These are phyloP conservation scores for Pristiophorus japonicus DNA, from an alignment of 2,113 vertebrate genomes.

Conservation along the genomic window DNA sequence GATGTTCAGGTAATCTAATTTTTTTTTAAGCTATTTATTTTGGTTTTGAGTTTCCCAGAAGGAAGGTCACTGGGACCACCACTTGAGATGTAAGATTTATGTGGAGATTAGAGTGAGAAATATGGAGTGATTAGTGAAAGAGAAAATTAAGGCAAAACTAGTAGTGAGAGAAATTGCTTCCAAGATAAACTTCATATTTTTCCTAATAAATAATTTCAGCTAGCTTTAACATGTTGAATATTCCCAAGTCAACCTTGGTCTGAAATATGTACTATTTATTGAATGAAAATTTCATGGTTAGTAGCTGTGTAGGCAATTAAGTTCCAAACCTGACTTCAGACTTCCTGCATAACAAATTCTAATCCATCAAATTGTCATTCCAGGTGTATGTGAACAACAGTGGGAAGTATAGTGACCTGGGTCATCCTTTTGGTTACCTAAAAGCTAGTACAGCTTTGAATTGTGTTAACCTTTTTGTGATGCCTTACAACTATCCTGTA, in stretches of 20 bases:
- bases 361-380: conserved; percentile 26
- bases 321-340: not conserved
- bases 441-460: conserved; percentile 94
- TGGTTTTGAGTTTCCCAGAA: not conserved
- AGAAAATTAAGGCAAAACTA: not conserved
- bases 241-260: not conserved
- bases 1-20: not conserved
- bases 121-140: not conserved
- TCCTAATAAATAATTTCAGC: not conserved
- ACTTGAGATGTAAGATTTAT: not conserved
- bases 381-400: conserved; percentile 95
- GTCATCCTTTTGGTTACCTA: conserved; percentile 91
- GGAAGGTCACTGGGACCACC: not conserved
- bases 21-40: not conserved
- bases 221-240: not conserved
- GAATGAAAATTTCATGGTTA: not conserved
- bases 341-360: not conserved
- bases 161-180: not conserved
- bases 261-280: not conserved
- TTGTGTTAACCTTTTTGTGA: conserved; percentile 96
- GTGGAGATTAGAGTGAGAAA: not conserved
- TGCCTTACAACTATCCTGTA: conserved; percentile 97
- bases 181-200: not conserved
- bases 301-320: not conserved
- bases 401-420: conserved; percentile 93